Conservation (phyloP, 2,113 vertebrate genomes). For the Mionectes macconnelli region DNA sequence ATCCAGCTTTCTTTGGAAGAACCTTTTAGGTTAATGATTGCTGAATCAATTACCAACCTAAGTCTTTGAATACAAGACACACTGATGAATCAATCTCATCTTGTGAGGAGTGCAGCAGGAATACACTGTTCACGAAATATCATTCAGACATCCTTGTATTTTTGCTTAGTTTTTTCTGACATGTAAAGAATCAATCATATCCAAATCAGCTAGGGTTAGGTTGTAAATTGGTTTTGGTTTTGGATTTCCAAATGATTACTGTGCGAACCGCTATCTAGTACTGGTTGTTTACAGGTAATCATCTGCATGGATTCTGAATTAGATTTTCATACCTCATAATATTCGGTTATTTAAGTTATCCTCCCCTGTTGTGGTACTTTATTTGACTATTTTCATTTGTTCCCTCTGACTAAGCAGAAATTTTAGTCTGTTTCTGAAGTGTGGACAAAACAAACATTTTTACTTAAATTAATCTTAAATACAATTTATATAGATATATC, state of each 20-base stretch:
- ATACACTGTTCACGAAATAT: not conserved
- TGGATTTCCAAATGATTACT: not conserved
- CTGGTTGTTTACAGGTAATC: not conserved
- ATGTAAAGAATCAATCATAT: not conserved
- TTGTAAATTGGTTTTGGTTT: not conserved
- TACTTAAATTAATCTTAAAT: not conserved
- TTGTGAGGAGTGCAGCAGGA: not conserved
- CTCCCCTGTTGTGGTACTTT: not conserved
- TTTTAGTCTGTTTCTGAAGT: not conserved
- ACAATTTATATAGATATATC: accelerated
- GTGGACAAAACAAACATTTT: not conserved
- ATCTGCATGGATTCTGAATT: not conserved
- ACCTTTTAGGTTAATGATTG: not conserved
- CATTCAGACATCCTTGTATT: not conserved
- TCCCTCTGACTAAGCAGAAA: not conserved
- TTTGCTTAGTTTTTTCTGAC: not conserved
- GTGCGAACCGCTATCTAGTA: not conserved
- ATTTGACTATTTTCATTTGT: not conserved
- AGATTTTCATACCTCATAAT: not conserved
- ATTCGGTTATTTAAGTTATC: not conserved
- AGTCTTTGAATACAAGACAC: not conserved
- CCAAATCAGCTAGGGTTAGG: not conserved
- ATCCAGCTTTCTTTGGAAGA: not conserved
- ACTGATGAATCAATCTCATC: not conserved
- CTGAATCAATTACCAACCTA: not conserved